phyloP scores from a whole-genome alignment of 2,888 invertebrate species.

The Laothoe populi region DNA sequence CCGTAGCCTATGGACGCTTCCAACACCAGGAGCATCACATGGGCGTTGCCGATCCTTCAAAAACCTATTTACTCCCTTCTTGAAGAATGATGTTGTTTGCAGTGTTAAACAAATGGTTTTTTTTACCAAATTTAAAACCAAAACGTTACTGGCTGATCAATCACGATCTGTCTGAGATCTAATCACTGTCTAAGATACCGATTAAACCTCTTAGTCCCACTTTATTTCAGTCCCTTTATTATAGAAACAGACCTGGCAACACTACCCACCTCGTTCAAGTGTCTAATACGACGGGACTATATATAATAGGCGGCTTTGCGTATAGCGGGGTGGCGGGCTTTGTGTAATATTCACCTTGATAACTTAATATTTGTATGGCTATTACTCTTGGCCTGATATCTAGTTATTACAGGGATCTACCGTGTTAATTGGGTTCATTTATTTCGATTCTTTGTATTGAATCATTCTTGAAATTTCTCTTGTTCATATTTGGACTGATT shows the following conservation, averaged over 20 bases:
- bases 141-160: too few species aligned
- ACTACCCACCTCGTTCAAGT: constrained; percentile 8
- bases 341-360: constrained; percentile 4
- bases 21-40: too few species aligned
- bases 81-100: too few species aligned
- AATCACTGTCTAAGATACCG: too few species aligned
- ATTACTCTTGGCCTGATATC: background rate
- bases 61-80: too few species aligned
- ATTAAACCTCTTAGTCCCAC: too few species aligned
- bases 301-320: constrained; percentile 21
- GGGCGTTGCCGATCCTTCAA: too few species aligned
- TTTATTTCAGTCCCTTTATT: background rate
- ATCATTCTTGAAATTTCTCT: background rate
- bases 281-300: constrained; percentile 19
- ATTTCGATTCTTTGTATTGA: background rate
- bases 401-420: background rate
- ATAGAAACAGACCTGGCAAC: background rate
- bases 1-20: too few species aligned
- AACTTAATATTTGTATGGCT: constrained; percentile 12
- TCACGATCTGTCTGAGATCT: too few species aligned
- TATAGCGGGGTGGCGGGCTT: background rate
- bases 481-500: background rate
- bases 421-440: background rate
- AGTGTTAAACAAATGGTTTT: too few species aligned
- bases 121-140: too few species aligned